Conservation (phyloP, 2,797 vertebrate genomes). For the Gadopsis bispinosus region DNA sequence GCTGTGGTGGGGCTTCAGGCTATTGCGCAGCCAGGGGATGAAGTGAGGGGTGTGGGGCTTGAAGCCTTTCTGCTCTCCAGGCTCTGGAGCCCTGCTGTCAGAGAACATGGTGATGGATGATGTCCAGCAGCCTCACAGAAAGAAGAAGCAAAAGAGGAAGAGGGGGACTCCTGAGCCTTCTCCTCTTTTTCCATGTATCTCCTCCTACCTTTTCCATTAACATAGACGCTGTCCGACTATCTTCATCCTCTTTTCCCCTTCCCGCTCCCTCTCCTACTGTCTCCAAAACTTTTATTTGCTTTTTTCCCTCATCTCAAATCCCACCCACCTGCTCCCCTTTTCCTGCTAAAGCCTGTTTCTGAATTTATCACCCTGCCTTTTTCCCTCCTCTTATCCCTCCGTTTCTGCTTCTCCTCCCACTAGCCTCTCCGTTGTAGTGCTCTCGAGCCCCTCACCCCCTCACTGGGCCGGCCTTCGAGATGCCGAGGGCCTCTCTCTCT, state of each 20-base stretch:
- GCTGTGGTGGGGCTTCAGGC: conserved; percentile 75
- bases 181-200: conserved; percentile 77
- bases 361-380: conserved; percentile 53
- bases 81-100: conserved; percentile 73
- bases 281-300: conserved; percentile 80
- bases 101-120: conserved; percentile 81
- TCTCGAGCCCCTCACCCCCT: conserved; percentile 68
- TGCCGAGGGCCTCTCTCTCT: conserved; percentile 66
- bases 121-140: conserved; percentile 66
- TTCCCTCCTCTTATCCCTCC: conserved; percentile 39
- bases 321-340: conserved; percentile 59
- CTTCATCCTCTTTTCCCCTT: conserved; percentile 32
- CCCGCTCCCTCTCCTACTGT: conserved; percentile 36
- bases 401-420: conserved; percentile 55
- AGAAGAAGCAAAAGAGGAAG: conserved; percentile 52
- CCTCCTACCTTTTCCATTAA: conserved; percentile 73
- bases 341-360: conserved; percentile 59
- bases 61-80: conserved; percentile 74
- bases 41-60: conserved; percentile 74
- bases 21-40: conserved; percentile 81
- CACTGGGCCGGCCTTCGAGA: conserved; percentile 52
- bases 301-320: conserved; percentile 51
- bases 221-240: conserved; percentile 52
- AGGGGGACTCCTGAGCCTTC: conserved; percentile 73
- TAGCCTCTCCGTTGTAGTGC: conserved; percentile 58